phyloP scores from a whole-genome alignment of 2,888 invertebrate species.

The Diabrotica balteata region DNA sequence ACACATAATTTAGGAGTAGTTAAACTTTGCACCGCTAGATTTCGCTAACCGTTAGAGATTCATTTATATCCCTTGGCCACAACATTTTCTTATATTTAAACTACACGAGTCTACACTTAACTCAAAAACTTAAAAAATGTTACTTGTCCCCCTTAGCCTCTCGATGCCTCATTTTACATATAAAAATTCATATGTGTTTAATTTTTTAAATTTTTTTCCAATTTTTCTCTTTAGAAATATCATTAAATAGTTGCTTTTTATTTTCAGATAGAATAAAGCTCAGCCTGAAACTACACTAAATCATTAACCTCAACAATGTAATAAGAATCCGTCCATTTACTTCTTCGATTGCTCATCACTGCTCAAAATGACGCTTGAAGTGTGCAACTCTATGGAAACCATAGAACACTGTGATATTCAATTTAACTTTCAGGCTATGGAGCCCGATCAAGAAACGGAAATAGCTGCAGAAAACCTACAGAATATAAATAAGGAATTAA shows the following conservation, averaged over 20 bases:
- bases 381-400: conserved; percentile 40
- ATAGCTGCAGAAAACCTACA: conserved; percentile 45
- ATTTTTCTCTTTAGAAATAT: no score
- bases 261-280: conserved; percentile 11
- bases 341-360: conserved; percentile 34
- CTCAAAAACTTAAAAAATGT: no score
- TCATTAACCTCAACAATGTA: conserved; percentile 13
- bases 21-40: no score
- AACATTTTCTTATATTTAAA: no score
- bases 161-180: no score
- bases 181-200: no score
- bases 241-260: neutral
- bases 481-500: conserved; percentile 41
- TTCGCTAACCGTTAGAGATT: no score
- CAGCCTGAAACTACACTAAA: neutral
- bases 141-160: no score
- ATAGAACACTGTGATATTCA: conserved; percentile 39
- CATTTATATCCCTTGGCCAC: no score
- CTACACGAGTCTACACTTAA: no score
- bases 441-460: conserved; percentile 42
- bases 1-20: no score
- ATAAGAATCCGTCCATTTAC: conserved; percentile 34
- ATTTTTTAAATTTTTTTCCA: no score
- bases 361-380: conserved; percentile 46
- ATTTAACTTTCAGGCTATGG: conserved; percentile 33